Evolutionary conservation across 1,140 invertebrate genomes (phyloP), one percentile per base, ranked within the genome.

Genomic region (Pogonus chalceus): DNA sequence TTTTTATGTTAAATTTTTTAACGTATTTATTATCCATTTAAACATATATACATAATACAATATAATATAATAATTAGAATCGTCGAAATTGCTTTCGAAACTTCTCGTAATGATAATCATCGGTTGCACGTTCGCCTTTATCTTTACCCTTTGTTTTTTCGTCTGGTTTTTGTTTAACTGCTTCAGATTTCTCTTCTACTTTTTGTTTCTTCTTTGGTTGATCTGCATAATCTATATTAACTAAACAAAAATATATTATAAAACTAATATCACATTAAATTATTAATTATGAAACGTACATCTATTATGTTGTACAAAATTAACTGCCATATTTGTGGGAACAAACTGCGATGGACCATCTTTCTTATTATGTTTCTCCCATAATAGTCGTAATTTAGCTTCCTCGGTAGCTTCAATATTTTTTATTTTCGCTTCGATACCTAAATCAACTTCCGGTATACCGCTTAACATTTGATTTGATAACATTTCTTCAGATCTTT

Each of bases 391-490:
- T 62, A 94, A 83, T 72, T 98, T 98, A 0, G 95, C 93, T 66
- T 96, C 93, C 74, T 98, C 96, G 2, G 95, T 98, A 3, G 92
- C 91, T 79, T 98, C 94, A 62, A 98, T 98, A 69, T 98, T 98
- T 64, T 84, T 83, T 56, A 98, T 98, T 78, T 97, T 96, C 0
- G 92, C 93, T 65, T 98, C 93, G 61, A 99, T 96, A 31, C 97
- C 97, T 37, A 99, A 77, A 77, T 99, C 96, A 1, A 99, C 90
- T 79, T 99, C 97, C n/a, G 97, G 97, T 58, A 99, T 99, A 52
- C 97, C 97, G 68, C 92, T 96, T 1, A 99, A 76, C 96, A 99
- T 99, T 79, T 99, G 96, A 79, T 98, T 98, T 3, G 95, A 98
- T 59, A 99, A 82, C 92, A 99, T 98, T 75, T 99, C 97, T 73